Conservation (phyloP, 2,888 invertebrate species). For the Petrolisthes manimaculis region DNA sequence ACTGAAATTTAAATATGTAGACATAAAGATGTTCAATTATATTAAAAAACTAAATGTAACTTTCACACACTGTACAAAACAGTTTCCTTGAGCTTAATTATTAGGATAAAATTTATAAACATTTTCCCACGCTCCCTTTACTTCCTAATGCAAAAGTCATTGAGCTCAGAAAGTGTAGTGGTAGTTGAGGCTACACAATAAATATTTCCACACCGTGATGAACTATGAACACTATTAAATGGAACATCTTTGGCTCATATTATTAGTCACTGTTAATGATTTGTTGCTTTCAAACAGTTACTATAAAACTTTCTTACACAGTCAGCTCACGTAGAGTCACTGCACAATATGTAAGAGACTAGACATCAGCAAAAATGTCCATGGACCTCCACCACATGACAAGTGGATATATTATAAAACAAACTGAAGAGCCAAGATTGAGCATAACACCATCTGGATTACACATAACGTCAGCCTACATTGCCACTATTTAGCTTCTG, state of each 20-base stretch:
- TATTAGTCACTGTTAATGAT: constrained; percentile 15
- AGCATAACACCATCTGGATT: constrained; percentile 40
- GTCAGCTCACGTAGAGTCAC: constrained; percentile 16
- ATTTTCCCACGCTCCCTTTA: neutral
- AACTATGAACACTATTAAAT: neutral
- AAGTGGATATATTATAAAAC: constrained; percentile 49
- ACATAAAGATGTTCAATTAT: neutral
- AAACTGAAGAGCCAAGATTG: constrained; percentile 39
- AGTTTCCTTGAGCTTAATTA: constrained; percentile 9
- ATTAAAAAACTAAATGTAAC: neutral
- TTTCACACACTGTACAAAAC: neutral
- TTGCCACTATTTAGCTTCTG: neutral
- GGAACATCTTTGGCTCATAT: constrained; percentile 53
- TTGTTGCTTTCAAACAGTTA: neutral
- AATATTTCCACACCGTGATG: constrained; percentile 17
- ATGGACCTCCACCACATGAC: constrained; percentile 41
- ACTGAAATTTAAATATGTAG: constrained; percentile 17
- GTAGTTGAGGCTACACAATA: constrained; percentile 2
- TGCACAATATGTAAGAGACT: constrained; percentile 37
- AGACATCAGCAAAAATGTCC: constrained; percentile 51
- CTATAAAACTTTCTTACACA: constrained; percentile 25
- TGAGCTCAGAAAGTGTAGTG: constrained; percentile 11
- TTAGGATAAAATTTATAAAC: neutral
- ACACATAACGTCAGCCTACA: constrained; percentile 29
- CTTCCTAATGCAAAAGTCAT: constrained; percentile 9